Base-by-base conservation (phyloP, 2,113 vertebrate species). In the Syngnathoides biaculeatus region DNA sequence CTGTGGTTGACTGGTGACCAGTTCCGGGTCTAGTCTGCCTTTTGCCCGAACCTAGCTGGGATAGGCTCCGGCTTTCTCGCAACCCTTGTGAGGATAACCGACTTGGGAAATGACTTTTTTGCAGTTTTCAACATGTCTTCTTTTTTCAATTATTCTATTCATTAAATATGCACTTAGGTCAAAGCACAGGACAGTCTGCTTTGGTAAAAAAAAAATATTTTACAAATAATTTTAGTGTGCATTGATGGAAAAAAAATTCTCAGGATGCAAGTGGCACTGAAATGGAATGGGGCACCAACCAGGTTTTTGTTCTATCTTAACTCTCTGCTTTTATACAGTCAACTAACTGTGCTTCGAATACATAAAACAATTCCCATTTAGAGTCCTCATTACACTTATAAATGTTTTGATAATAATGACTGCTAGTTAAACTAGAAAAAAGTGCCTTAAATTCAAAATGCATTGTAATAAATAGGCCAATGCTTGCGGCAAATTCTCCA, bases 401-500 rank as follows among this genome's bases (percentile, higher is more conserved):
- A 39, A 60, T 61, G 38, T 61, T 61, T 42, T 43, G 22, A 26
- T 17, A 62, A 62, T 26, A 43, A 17, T 26, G 39, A 43, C 13
- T 26, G 20, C 40, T 62, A 22, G 8, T 43, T 62, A 62, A 62
- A 62, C 40, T 26, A 8, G 9, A 61, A 14, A 42, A 62, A 62
- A 43, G 35, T 43, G 60, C 60, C 40, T 62, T 35, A 22, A 39
- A 62, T 62, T 39, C 60, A 62, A 26, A 15, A 43, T 62, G 60
- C 40, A 62, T 20, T 62, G 60, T 62, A 62, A 62, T 40, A 62
- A 62, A 62, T 45, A 40, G 39, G 60, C 62, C 62, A 47, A 7
- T 22, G 55, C 50, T 56, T 55, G 12, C 40, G 53, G n/a, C 58
- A 35, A 62, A 52, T 58, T 56, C 65, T 72, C 59, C 30, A 50